Evolutionary conservation across 2,113 vertebrate genomes (phyloP).

Genomic region (Zapus hudsonius): DNA sequence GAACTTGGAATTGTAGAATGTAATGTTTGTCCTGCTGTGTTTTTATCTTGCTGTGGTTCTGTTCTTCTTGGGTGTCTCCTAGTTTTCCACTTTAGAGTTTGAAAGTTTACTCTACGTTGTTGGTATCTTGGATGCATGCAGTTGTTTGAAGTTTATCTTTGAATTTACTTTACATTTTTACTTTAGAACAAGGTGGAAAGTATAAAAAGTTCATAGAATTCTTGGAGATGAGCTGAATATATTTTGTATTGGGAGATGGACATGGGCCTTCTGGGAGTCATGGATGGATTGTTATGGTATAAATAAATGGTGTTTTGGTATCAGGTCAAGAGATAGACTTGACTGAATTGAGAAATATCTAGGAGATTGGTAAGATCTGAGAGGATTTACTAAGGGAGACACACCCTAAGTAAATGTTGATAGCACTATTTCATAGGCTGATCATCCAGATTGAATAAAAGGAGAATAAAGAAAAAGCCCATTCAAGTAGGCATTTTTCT

Average conservation of each 20-base stretch:
- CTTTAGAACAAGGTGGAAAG: not conserved
- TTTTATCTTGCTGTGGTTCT: not conserved
- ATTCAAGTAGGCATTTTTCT: not conserved
- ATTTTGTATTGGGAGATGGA: not conserved
- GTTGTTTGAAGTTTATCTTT: not conserved
- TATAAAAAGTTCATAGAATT: not conserved
- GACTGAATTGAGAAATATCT: not conserved
- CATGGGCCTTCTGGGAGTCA: not conserved
- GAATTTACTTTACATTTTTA: not conserved
- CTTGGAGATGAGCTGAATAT: not conserved
- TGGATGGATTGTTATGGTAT: not conserved
- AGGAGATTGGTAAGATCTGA: not conserved
- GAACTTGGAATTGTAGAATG: not conserved
- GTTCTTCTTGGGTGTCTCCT: no score
- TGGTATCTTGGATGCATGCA: not conserved
- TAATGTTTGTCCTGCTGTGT: not conserved
- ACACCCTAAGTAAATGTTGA: not conserved
- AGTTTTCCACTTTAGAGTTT: no score
- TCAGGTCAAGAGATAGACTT: not conserved
- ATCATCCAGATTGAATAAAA: not conserved
- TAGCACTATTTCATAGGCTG: not conserved
- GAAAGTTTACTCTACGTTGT: not conserved
- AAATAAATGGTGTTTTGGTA: not conserved
- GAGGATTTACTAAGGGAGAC: not conserved
- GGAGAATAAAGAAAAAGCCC: not conserved